A percentile compares a stretch with the other conserved stretches of the same genome.
Conservation (phyloP, 1,140 invertebrate species). For the Panulirus ornatus region DNA sequence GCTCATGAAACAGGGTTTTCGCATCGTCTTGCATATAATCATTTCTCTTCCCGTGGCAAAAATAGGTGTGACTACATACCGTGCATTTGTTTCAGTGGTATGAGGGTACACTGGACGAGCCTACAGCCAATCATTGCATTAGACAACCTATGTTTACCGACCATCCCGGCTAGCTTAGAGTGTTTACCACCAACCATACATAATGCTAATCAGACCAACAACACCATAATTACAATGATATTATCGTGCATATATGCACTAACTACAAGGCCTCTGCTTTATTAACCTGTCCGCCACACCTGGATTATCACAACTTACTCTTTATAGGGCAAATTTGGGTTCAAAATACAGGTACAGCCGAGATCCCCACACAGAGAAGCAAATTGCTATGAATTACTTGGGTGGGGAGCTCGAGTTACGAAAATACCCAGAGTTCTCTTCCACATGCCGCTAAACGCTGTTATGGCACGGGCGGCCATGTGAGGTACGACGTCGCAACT, state of each 20-base stretch:
- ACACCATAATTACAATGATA: background rate
- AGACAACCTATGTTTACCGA: background rate
- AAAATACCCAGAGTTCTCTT: background rate
- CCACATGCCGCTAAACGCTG: too few relatives aligned
- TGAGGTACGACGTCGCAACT: background rate
- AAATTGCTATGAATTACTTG: background rate
- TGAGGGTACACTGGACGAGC: too few relatives aligned
- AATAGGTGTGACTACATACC: too few relatives aligned
- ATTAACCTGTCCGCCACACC: conserved; percentile 22
- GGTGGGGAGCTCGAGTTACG: background rate
- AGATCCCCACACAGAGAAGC: background rate
- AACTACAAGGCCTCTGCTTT: background rate
- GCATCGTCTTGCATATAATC: too few relatives aligned
- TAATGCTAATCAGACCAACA: background rate
- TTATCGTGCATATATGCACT: background rate
- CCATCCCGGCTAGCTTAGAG: background rate
- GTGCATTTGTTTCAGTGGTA: too few relatives aligned
- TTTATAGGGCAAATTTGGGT: conserved; percentile 30
- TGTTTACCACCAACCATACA: conserved; percentile 6
- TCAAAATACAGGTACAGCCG: conserved; percentile 10
- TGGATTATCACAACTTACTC: conserved; percentile 9
- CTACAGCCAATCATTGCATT: background rate
- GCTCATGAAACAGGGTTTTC: too few relatives aligned
- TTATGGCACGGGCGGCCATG: background rate
- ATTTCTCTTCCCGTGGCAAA: too few relatives aligned